These are phyloP conservation scores for Cetonia aurata DNA, from an alignment of 2,888 invertebrate species.

Conservation along the genomic window DNA sequence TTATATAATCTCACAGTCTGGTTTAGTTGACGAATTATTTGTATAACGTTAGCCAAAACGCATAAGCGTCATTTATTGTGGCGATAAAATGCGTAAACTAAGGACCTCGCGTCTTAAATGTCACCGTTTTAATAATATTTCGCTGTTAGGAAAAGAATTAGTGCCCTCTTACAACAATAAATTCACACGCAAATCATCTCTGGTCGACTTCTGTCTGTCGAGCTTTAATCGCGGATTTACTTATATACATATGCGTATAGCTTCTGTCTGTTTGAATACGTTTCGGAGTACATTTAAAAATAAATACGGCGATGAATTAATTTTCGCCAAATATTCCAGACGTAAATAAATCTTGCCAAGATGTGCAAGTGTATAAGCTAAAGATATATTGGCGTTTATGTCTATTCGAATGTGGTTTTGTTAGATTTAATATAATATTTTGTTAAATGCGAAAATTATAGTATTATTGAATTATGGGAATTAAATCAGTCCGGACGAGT, in stretches of 20 bases:
- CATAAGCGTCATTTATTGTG: conserved; percentile 12
- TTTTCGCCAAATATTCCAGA: conserved; percentile 23
- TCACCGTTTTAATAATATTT: conserved; percentile 21
- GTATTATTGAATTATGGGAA: no score
- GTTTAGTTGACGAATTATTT: conserved; percentile 9
- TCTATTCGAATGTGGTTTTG: no score
- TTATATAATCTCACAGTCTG: not conserved
- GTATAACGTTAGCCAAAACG: conserved; percentile 7
- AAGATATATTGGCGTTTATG: no score
- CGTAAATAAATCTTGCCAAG: conserved; percentile 24
- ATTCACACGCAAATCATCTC: not conserved
- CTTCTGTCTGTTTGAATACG: conserved; percentile 3
- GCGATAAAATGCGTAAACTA: conserved; percentile 24
- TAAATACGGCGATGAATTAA: conserved; percentile 15
- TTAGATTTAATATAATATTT: no score
- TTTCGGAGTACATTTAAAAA: conserved; percentile 18
- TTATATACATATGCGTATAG: conserved; percentile 1
- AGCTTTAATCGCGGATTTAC: conserved; percentile 7
- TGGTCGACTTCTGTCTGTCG: not conserved
- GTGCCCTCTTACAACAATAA: conserved; percentile 4
- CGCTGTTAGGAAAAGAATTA: conserved; percentile 8
- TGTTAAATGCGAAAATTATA: no score
- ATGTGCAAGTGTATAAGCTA: no score
- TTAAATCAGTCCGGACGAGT: not conserved
- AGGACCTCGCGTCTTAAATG: conserved; percentile 15